Evolutionary conservation across 2,888 invertebrate genomes (phyloP), one percentile per base, ranked within the genome.

Genomic region (Pherbina coryleti): DNA sequence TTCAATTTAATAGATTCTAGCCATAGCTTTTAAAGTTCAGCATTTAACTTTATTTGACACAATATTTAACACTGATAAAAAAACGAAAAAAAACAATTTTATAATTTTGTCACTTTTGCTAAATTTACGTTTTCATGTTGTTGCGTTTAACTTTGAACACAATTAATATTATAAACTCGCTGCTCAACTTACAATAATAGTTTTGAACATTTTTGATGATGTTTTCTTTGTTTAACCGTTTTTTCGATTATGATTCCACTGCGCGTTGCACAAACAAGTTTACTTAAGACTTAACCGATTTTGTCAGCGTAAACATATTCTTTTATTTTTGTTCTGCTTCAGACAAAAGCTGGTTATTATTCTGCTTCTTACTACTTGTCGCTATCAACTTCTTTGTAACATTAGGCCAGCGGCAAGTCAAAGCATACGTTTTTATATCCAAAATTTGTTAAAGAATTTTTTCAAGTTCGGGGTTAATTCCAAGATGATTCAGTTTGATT

Each of bases 121-220:
- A 11, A 44, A 14, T 44, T 44, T 44, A 11, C 14, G 31, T 14
- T 11, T 44, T 44, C 14, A 14, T 7, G 11, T 44, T n/a, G n/a
- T n/a, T n/a, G n/a, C n/a, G n/a, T n/a, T n/a, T n/a, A n/a, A n/a
- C n/a, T 11, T 44, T 11, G 1, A 11, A 3, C 14, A 44, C 1
- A 11, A 11, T 11, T 11, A 1, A 1, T 44, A 44, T 11, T 44
- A 1, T 11, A 11, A 1, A 3, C 11, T 44, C 2, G 11, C 1
- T 3, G 5, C 49, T 5, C 9, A 64, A 81, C 83, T 83, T 80
- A 85, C 85, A 78, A 76, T 81, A 17, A 82, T 70, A 62, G 78
- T 81, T 77, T 82, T 84, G 1, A 72, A 55, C 76, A 76, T 76
- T 66, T 53, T 51, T 44, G 14, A 2, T 49, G 49, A 25, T 31